Conservation (phyloP, 2,113 vertebrate genomes). For the Xiphias gladius region DNA sequence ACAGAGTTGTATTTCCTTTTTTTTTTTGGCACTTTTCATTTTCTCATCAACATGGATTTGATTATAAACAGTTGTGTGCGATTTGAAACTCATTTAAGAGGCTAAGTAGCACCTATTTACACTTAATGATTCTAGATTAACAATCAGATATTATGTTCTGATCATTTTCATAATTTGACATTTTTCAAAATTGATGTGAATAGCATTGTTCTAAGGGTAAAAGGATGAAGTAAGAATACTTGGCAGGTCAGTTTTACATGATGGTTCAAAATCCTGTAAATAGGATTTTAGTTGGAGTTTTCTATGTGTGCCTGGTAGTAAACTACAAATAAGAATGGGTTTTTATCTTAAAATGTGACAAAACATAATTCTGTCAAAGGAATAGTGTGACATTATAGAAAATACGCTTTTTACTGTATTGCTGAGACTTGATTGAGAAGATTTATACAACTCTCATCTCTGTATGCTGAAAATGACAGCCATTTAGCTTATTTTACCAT, state of each 20-base stretch:
- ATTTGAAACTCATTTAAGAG: slow-evolving; percentile 11
- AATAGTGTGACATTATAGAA: not conserved
- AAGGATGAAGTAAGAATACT: not conserved
- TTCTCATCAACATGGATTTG: not conserved
- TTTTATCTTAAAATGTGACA: not conserved
- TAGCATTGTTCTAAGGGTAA: not conserved
- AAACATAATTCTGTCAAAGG: too few relatives aligned
- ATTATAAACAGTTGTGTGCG: not conserved
- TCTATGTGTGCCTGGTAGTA: not conserved
- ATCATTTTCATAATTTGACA: slow-evolving; percentile 6
- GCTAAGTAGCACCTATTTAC: not conserved
- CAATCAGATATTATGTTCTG: not conserved
- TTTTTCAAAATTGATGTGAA: not conserved
- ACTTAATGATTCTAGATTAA: slow-evolving; percentile 6
- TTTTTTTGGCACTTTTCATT: slow-evolving; percentile 46
- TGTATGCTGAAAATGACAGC: not conserved
- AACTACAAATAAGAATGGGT: not conserved
- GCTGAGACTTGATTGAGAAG: not conserved
- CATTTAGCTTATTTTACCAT: slow-evolving; percentile 5
- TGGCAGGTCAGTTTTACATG: not conserved
- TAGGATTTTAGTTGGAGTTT: not conserved
- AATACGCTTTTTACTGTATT: not conserved
- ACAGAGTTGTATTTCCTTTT: not conserved
- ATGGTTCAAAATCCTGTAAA: not conserved
- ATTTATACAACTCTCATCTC: not conserved